Conservation (phyloP, 2,113 vertebrate genomes). For the Corythoichthys intestinalis region DNA sequence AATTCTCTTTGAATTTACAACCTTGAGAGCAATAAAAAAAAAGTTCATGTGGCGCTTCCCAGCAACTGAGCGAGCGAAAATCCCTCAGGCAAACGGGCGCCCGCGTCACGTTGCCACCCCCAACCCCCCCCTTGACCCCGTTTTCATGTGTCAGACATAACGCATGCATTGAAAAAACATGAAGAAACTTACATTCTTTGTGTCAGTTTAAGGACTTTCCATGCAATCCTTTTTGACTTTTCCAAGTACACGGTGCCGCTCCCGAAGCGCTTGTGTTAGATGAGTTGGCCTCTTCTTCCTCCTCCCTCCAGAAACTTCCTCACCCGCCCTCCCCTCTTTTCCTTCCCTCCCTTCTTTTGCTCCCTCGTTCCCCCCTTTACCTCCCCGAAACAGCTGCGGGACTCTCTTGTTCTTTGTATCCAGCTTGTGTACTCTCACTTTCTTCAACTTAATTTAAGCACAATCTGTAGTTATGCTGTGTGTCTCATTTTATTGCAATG, state of each 20-base stretch:
- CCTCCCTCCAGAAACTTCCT: not conserved
- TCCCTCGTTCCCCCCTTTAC: not conserved
- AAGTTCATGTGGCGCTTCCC: conserved; percentile 25
- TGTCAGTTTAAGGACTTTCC: not conserved
- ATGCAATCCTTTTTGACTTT: conserved; percentile 25
- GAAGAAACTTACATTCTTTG: not conserved
- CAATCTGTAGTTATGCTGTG: not conserved
- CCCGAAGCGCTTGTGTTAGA: conserved; percentile 60
- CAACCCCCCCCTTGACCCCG: conserved; percentile 55
- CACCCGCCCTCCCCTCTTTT: conserved; percentile 21
- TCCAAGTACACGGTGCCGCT: conserved; percentile 23
- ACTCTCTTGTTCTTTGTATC: conserved; percentile 37
- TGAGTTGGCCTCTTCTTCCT: conserved; percentile 60
- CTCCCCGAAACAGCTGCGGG: conserved; percentile 51
- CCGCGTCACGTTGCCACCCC: conserved; percentile 14
- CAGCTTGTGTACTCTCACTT: conserved; percentile 5
- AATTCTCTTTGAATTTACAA: not conserved
- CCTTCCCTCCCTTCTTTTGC: not conserved
- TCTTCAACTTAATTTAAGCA: not conserved
- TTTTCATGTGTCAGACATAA: conserved; percentile 63
- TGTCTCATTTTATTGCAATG: conserved; percentile 3
- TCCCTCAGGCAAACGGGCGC: conserved; percentile 31
- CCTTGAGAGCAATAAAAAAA: not conserved
- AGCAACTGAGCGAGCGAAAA: conserved; percentile 32
- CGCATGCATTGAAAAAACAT: conserved; percentile 45